Conservation (phyloP, 1,140 invertebrate species). For the Chironomus tepperi region DNA sequence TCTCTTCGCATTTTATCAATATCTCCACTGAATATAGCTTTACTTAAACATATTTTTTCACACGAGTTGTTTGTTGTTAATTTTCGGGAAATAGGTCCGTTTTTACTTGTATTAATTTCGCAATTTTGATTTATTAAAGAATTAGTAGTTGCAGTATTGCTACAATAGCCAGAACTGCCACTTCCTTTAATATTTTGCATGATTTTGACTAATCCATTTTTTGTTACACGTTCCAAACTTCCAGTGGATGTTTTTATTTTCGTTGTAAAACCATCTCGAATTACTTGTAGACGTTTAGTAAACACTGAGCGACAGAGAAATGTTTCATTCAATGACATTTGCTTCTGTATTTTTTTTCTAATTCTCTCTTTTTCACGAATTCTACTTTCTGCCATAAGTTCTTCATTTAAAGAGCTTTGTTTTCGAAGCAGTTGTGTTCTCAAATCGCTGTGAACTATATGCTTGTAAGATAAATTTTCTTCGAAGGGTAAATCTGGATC, state of each 20-base stretch:
- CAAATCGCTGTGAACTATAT: neutral
- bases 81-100: neutral
- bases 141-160: neutral
- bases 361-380: slow-evolving; percentile 72
- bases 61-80: neutral
- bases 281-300: slow-evolving; percentile 68
- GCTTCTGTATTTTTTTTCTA: slow-evolving; percentile 78
- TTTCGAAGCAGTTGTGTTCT: slow-evolving; percentile 50
- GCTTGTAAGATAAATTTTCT: neutral
- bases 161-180: neutral
- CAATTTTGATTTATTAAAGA: neutral
- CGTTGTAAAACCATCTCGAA: slow-evolving; percentile 74
- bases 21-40: slow-evolving; percentile 33
- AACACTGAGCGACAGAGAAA: slow-evolving; percentile 65
- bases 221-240: slow-evolving; percentile 69
- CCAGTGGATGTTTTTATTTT: slow-evolving; percentile 71
- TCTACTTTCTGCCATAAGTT: slow-evolving; percentile 74
- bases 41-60: neutral
- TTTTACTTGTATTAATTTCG: neutral
- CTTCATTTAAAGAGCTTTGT: slow-evolving; percentile 81
- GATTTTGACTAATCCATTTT: slow-evolving; percentile 63
- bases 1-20: slow-evolving; percentile 53
- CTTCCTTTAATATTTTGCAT: slow-evolving; percentile 61
- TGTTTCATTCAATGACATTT: slow-evolving; percentile 79
- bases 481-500: slow-evolving; percentile 34